Base-by-base conservation (phyloP, 2,888 invertebrate species). In the Caenorhabditis macrosperma region DNA sequence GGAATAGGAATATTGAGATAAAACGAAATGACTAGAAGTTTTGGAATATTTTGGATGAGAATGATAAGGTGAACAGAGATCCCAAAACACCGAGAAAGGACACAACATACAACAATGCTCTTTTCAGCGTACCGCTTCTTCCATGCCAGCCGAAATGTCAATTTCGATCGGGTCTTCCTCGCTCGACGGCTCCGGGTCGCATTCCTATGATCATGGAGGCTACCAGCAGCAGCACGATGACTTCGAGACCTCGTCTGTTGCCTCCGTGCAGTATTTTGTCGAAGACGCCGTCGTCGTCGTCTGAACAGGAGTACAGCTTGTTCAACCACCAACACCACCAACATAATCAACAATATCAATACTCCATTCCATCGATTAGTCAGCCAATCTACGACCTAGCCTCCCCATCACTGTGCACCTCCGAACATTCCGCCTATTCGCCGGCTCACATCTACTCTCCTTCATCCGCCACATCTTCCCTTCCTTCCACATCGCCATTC, bases 241-340 rank as follows among this genome's bases (percentile, higher is more conserved):
- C 50, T 54, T 26, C 35, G 60, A 64, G 77, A 69, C 77, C 69
- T 24, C 77, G 77, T 38, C 55, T 78, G 60, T 20, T 64, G 20
- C 67, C 77, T 17, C 77, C 77, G 64, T 72, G 72, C 72, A 72
- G 72, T 57, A 57, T 72, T 72, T 69, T 71, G 77, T 71, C 60
- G 60, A 69, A 44, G 52, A 26, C 69, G 59, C 57, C 64, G 61
- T 17, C 41, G 69, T 63, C 57, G 64, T 64, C 71, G 69, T 66
- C 66, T 64, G 63, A 71, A 24, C 57, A 68, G 57, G 68, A 77
- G 30, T 52, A 41, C 26, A 20, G 20, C 5, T 26, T 50, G 10
- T 24, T 48, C 46, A 48, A 52, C 69, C 54, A 38, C 52, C 59
- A 57, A 20, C 74, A 76, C 46, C 69, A 77, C 28, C 59, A 54